A percentile compares a stretch with the other conserved stretches of the same genome.
phyloP scores from a whole-genome alignment of 2,888 invertebrate species.

The Dolomedes plantarius region DNA sequence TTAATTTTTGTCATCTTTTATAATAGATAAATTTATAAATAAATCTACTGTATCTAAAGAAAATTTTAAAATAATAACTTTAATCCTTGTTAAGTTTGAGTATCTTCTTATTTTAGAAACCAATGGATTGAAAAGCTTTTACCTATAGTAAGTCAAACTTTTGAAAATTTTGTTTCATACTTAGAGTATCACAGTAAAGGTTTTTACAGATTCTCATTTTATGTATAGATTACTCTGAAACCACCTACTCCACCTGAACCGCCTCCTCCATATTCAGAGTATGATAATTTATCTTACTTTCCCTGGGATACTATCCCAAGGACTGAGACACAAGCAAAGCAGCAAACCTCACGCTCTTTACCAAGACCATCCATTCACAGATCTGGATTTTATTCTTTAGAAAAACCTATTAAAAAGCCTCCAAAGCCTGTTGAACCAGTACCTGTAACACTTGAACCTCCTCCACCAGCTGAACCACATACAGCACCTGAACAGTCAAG shows the following conservation, averaged over 20 bases:
- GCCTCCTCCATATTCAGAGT: constrained; percentile 53
- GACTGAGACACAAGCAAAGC: not conserved
- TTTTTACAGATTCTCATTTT: too few species aligned
- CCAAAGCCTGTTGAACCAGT: constrained; percentile 6
- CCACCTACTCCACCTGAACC: constrained; percentile 22
- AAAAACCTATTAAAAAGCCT: constrained; percentile 18
- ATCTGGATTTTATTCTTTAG: constrained; percentile 50
- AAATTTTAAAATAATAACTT: too few species aligned
- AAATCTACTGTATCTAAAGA: too few species aligned
- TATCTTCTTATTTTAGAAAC: constrained; percentile 27
- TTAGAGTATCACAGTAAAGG: not conserved
- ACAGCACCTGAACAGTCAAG: not conserved
- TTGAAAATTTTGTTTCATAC: not conserved
- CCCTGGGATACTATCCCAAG: constrained; percentile 9
- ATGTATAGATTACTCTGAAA: constrained; percentile 1
- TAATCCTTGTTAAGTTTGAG: too few species aligned
- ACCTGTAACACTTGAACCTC: not conserved
- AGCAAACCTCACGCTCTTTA: constrained; percentile 29
- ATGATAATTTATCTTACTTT: constrained; percentile 53
- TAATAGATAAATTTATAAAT: too few species aligned
- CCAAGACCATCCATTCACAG: constrained; percentile 30
- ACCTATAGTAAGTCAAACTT: constrained; percentile 42
- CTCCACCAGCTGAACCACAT: not conserved
- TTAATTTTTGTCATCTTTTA: too few species aligned
- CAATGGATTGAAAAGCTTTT: constrained; percentile 35